Base-by-base conservation (phyloP, 2,797 vertebrate genomes). In the Percopsis omiscomaycus region DNA sequence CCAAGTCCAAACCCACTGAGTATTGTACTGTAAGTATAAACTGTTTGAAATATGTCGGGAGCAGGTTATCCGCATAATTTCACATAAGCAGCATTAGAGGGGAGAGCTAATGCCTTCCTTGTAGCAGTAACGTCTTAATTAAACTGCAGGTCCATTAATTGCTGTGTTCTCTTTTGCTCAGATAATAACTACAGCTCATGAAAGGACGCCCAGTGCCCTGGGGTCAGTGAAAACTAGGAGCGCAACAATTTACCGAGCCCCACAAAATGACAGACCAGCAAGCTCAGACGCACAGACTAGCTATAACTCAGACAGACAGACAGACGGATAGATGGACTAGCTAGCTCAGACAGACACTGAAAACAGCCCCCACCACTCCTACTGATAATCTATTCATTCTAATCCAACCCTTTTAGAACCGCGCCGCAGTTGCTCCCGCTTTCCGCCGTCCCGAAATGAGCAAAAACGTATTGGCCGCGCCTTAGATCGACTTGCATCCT, bases 121-220 rank as follows among this genome's bases (percentile, higher is more conserved):
- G 30, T 67, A 60, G 57, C 50, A 55, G 51, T 59, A 48, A 58
- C 46, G 44, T 15, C 48, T 64, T 63, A 52, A 69, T 69, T 58
- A 70, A 48, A 47, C 44, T 48, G 28, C 11, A 30, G 30, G 59
- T 50, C 66, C 53, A 62, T 62, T 56, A 61, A 61, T 45, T 65
- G 57, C 46, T 4, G 15, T 45, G 50, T 48, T 73, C 12, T 54
- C n/a, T 56, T 55, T 61, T 47, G 50, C 48, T 45, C 13, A 45
- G 28, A 37, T 53, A 32, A 29, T 59, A 59, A 67, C 56, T 52
- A 53, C 3, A 37, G 29, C 46, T 12, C 37, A 67, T 29, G 37
- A 67, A 59, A 54, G 47, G 13, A 54, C 14, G 27, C 12, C 3
- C 14, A n/a, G 14, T 46, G 37, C 22, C 49, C 10, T 16, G 27